Conservation (phyloP, 1,140 invertebrate species). For the Drosophila varians region DNA sequence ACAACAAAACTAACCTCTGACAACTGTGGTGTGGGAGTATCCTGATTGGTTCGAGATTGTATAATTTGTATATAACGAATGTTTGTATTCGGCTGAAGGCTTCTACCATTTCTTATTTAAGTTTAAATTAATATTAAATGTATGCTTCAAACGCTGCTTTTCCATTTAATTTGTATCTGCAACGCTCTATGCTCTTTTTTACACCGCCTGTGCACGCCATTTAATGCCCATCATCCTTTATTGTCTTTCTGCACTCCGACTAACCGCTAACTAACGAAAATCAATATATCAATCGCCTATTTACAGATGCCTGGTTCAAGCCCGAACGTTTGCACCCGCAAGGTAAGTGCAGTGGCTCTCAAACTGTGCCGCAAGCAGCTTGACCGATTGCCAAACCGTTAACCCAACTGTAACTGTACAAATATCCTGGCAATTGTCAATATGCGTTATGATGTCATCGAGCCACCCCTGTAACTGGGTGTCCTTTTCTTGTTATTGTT, state of each 20-base stretch:
- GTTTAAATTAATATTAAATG: constrained; percentile 1
- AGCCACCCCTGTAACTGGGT: constrained; percentile 17
- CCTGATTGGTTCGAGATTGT: constrained; percentile 40
- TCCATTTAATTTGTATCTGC: not conserved
- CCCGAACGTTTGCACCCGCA: constrained; percentile 93
- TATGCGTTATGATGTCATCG: constrained; percentile 67
- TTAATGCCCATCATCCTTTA: not conserved
- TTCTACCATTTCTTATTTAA: not conserved
- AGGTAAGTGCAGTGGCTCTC: constrained; percentile 87
- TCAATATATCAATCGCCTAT: constrained; percentile 84
- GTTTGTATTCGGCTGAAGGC: not conserved
- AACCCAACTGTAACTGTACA: constrained; percentile 26
- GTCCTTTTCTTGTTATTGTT: constrained; percentile 3
- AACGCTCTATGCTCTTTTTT: constrained; percentile 6
- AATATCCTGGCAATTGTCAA: constrained; percentile 7
- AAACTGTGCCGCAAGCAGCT: constrained; percentile 47
- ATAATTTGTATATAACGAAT: constrained; percentile 37
- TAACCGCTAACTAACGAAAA: constrained; percentile 80
- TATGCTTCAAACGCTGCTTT: constrained; percentile 18
- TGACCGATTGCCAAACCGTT: constrained; percentile 3
- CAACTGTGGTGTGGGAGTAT: constrained; percentile 43
- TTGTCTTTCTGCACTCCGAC: constrained; percentile 49
- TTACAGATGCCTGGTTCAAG: constrained; percentile 96
- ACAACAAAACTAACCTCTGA: constrained; percentile 72
- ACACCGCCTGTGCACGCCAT: constrained; percentile 19